Evolutionary conservation across 1,140 invertebrate species (phyloP).

Genomic region (Drosophila novamexicana): DNA sequence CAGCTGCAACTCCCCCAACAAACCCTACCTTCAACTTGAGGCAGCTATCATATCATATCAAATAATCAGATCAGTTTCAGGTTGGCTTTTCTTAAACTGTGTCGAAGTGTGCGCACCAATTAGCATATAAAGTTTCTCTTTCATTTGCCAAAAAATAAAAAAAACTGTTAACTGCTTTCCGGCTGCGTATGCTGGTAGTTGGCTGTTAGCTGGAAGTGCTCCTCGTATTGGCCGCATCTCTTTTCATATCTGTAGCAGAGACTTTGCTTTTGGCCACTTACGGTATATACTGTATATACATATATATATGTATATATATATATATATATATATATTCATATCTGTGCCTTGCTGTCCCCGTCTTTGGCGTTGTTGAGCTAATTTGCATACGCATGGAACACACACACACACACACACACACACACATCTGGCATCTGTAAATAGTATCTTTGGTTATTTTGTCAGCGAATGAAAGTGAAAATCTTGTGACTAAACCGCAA

Average conservation of each 20-base stretch:
- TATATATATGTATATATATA: too few species aligned
- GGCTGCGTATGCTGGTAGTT: constrained; percentile 40
- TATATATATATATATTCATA: constrained; percentile 13
- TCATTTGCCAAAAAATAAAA: constrained; percentile 67
- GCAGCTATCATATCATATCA: constrained; percentile 11
- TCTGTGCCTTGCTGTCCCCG: constrained; percentile 67
- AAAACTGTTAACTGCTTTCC: constrained; percentile 69
- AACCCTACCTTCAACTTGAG: not conserved
- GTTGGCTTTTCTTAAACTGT: constrained; percentile 22
- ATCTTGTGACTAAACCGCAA: constrained; percentile 58
- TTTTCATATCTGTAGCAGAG: constrained; percentile 65
- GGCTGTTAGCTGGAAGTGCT: constrained; percentile 32
- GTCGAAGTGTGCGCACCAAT: constrained; percentile 56
- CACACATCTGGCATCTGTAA: constrained; percentile 1
- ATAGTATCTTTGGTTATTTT: constrained; percentile 24
- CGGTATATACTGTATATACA: constrained; percentile 32
- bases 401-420: constrained; percentile 1
- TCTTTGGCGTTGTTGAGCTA: constrained; percentile 51
- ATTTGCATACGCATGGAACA: constrained; percentile 71
- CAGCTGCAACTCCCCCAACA: constrained; percentile 18
- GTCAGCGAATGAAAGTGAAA: constrained; percentile 73
- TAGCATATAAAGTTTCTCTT: constrained; percentile 78
- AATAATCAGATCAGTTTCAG: constrained; percentile 4
- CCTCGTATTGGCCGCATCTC: constrained; percentile 46
- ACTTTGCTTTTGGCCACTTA: constrained; percentile 73